These are phyloP conservation scores for Tragelaphus scriptus DNA, from an alignment of 2,113 vertebrate genomes.

Conservation along the genomic window DNA sequence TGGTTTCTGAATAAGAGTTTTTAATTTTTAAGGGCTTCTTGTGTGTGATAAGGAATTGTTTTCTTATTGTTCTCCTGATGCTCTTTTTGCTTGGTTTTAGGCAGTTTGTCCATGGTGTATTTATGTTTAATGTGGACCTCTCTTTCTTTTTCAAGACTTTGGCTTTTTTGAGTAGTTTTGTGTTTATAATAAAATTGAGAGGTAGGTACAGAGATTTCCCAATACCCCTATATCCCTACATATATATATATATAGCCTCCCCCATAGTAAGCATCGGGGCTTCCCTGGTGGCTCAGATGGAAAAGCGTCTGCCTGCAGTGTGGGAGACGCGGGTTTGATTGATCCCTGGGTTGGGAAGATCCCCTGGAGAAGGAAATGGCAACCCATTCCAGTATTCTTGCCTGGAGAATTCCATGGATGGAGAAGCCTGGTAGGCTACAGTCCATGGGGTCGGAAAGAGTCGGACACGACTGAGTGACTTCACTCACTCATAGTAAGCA, in stretches of 20 bases:
- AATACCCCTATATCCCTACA: neutral
- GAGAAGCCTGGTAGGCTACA: no score
- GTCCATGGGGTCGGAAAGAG: no score
- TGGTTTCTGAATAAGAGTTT: neutral
- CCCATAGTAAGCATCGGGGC: neutral
- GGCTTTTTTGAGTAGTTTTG: neutral
- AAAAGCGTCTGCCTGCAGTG: no score
- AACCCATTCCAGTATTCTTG: no score
- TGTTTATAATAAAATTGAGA: neutral
- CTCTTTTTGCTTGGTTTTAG: neutral
- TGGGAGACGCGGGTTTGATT: no score
- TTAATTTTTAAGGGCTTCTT: neutral
- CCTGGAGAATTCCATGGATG: no score
- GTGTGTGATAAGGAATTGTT: neutral
- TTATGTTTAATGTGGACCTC: neutral
- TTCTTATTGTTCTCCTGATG: neutral
- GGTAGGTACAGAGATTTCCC: neutral
- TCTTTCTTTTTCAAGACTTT: neutral
- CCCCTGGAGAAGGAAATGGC: no score
- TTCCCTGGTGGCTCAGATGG: no score
- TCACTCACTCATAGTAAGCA: neutral
- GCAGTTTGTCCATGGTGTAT: neutral
- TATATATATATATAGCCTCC: neutral
- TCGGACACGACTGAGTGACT: no score
- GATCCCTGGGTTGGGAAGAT: no score